Conservation (phyloP, 2,113 vertebrate species). For the Aythya baeri region DNA sequence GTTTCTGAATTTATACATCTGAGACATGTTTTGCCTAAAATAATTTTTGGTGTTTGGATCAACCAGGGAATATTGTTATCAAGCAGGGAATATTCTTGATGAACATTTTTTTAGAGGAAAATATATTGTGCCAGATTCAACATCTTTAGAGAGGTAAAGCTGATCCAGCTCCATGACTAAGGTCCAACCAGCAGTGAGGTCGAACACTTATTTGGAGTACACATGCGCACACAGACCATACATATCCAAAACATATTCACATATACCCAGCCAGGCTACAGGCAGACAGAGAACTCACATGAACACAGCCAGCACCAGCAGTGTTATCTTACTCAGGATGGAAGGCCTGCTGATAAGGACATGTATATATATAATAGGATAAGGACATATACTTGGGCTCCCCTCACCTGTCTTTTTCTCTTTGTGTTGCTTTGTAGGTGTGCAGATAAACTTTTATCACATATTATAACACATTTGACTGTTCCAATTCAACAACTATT, state of each 20-base stretch:
- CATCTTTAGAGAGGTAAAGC: not conserved
- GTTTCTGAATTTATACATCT: not conserved
- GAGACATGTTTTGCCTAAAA: not conserved
- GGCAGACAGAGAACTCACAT: not conserved
- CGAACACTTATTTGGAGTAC: rapidly evolving
- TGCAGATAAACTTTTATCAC: not conserved
- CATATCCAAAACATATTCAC: too few relatives aligned
- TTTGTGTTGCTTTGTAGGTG: not conserved
- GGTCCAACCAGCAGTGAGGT: too few relatives aligned
- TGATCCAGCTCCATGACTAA: not conserved
- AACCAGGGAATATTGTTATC: not conserved
- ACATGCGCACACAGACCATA: not conserved
- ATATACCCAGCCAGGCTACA: not conserved
- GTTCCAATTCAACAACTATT: not conserved
- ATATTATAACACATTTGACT: not conserved
- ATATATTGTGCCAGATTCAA: not conserved
- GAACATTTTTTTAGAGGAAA: not conserved
- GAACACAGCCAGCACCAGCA: not conserved
- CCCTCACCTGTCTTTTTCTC: not conserved
- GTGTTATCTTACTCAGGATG: not conserved
- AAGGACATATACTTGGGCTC: not conserved
- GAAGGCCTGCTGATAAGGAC: not conserved
- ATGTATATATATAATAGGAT: too few relatives aligned
- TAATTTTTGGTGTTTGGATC: not conserved
- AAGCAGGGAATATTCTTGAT: not conserved